Evolutionary conservation across 1,140 invertebrate genomes (phyloP), one percentile per base, ranked within the genome.

Genomic region (Oncopodura yosiiana): DNA sequence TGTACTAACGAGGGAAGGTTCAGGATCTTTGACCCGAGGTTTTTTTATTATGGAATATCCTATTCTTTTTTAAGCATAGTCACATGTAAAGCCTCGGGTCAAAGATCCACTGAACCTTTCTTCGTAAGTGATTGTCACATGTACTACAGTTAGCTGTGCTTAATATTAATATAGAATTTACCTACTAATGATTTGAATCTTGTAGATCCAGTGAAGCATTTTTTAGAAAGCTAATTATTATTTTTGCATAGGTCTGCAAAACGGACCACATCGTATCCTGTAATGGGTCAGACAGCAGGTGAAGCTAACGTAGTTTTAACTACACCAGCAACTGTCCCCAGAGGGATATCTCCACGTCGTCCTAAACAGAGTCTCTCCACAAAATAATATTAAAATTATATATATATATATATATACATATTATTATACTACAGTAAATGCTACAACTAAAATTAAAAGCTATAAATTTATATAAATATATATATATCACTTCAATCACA

Each of bases 251-350:
- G 61, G 53, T 64, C 62, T 23, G 64, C 64, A 5, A 65, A 65
- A 44, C 46, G 64, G 26, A 58, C 64, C 8, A 62, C 64, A 11
- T 65, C 64, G 2, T 65, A 61, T 34, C 64, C 64, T 11, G 56
- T 63, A 6, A 59, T 63, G 57, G 46, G 55, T 16, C 44, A 51
- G 29, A 30, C 49, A 19, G 27, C 48, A 29, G 55, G 14, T 18
- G 29, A 14, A 32, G 27, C 21, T 9, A 19, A 8, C 6, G 21
- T 42, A 24, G 3, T 6, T 8, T 37, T 51, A 12, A 36, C 41
- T 2, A 26, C 36, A 11, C 43, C 43, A 6, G 23, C 18, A 8
- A 21, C 34, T 4, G 41, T 27, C 37, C 3, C 37, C 6, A 34
- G 49, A 3, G 49, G 49, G 18, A 23, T 42, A 26, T 51, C 49